Evolutionary conservation across 2,113 vertebrate genomes (phyloP).

Genomic region (Carassius auratus): DNA sequence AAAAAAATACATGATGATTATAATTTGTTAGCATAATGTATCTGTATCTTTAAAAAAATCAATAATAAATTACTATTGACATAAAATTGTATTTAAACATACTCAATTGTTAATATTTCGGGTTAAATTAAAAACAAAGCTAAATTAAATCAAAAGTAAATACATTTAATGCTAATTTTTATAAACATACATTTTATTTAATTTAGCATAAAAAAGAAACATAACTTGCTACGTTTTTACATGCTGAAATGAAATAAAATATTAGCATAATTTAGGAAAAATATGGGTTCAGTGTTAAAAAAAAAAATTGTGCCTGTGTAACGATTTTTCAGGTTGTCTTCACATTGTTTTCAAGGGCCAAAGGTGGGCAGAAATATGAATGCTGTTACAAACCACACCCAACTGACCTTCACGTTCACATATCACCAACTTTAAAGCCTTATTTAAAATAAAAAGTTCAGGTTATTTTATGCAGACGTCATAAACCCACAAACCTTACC

Average conservation of each 20-base stretch:
- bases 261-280: not conserved
- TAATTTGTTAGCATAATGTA: not conserved
- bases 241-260: not conserved
- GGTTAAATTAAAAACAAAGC: not conserved
- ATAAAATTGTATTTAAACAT: not conserved
- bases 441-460: not conserved
- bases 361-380: slow-evolving; percentile 43
- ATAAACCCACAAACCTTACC: slow-evolving; percentile 60
- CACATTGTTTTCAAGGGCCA: slow-evolving; percentile 9
- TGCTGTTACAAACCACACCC: slow-evolving; percentile 50
- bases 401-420: slow-evolving; percentile 47
- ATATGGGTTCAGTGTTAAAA: not conserved
- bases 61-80: too few relatives aligned
- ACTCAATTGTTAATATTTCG: not conserved
- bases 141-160: not conserved
- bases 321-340: not conserved
- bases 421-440: not conserved
- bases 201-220: not conserved
- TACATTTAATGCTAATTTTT: not conserved
- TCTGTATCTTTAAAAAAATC: too few relatives aligned
- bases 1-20: not conserved
- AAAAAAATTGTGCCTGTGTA: not conserved
- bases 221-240: not conserved
- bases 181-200: not conserved
- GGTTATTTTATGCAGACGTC: not conserved